Conservation (phyloP, 2,113 vertebrate genomes). For the Ornithorhynchus anatinus region DNA sequence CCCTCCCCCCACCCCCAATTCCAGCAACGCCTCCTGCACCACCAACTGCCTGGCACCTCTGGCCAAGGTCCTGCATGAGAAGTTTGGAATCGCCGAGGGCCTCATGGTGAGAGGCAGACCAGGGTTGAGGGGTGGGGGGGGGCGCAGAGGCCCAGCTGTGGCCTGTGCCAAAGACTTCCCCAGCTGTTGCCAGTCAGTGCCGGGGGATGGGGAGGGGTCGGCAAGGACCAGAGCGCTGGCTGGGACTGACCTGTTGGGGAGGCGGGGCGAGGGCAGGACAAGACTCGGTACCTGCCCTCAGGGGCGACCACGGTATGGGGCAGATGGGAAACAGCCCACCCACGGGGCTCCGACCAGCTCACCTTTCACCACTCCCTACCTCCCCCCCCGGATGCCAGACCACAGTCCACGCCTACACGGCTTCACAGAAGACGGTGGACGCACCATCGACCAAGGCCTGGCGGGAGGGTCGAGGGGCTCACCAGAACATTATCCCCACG, state of each 20-base stretch:
- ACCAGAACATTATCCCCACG: slow-evolving; percentile 90
- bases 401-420: slow-evolving; percentile 89
- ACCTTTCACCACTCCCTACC: background rate
- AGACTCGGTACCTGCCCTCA: too few species aligned
- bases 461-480: slow-evolving; percentile 84
- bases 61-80: slow-evolving; percentile 87
- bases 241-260: too few species aligned
- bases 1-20: background rate
- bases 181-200: background rate
- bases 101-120: slow-evolving; percentile 79
- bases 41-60: slow-evolving; percentile 90
- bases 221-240: too few species aligned
- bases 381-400: slow-evolving; percentile 68
- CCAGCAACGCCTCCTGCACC: slow-evolving; percentile 89
- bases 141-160: background rate
- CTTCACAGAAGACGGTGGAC: slow-evolving; percentile 91
- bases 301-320: too few species aligned
- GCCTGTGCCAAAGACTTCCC: background rate
- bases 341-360: too few species aligned
- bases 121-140: background rate
- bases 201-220: background rate
- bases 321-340: too few species aligned
- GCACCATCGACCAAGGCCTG: slow-evolving; percentile 86
- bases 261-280: too few species aligned
- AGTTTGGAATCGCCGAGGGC: slow-evolving; percentile 84